phyloP scores from a whole-genome alignment of 2,113 vertebrate genomes.

The Rhineura floridana region DNA sequence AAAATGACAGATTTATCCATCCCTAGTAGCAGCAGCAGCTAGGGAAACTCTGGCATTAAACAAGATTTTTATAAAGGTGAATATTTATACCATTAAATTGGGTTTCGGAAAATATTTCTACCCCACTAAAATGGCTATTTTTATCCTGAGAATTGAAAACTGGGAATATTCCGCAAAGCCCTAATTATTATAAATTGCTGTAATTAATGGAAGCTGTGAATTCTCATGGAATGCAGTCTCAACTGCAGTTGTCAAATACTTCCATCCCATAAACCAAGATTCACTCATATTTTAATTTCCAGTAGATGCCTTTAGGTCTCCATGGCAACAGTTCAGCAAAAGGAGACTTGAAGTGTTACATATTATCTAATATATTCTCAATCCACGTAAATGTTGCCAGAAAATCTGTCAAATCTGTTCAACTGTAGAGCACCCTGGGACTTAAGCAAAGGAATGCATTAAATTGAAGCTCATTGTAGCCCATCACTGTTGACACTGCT shows the following conservation, averaged over 20 bases:
- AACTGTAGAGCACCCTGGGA: conserved; percentile 64
- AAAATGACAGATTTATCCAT: too few species aligned
- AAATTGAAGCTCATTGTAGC: conserved; percentile 66
- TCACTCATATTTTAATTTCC: conserved; percentile 66
- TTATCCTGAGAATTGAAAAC: not conserved
- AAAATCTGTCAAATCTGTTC: conserved; percentile 72
- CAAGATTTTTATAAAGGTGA: too few species aligned
- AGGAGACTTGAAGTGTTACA: conserved; percentile 69
- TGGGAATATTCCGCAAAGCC: not conserved
- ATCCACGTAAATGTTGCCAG: conserved; percentile 73
- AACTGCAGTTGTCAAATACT: conserved; percentile 43
- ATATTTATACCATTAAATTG: too few species aligned
- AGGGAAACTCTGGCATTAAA: too few species aligned
- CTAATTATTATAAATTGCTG: conserved; percentile 18
- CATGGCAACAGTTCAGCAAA: conserved; percentile 70
- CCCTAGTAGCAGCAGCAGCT: too few species aligned
- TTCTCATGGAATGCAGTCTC: conserved; percentile 13
- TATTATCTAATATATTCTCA: conserved; percentile 74
- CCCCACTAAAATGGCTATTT: not conserved
- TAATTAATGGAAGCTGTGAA: not conserved
- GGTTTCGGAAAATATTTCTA: not conserved
- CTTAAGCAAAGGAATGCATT: conserved; percentile 66
- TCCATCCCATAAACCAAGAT: conserved; percentile 2
- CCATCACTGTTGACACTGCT: conserved; percentile 55
- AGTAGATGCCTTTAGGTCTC: conserved; percentile 60